Conservation (phyloP, 2,888 invertebrate genomes). For the Thymelicus sylvestris region DNA sequence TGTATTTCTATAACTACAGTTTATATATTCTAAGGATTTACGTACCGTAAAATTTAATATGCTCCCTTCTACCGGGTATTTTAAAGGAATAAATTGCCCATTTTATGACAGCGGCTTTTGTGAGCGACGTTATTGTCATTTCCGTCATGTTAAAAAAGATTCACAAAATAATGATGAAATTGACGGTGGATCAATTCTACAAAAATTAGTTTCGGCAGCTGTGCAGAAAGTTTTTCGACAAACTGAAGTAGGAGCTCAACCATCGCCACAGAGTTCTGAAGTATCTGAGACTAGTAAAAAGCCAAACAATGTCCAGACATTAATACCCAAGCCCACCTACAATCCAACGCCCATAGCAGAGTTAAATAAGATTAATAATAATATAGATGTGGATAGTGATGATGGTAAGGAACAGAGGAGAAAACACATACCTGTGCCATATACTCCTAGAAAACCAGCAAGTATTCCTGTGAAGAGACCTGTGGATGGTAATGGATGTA, state of each 20-base stretch:
- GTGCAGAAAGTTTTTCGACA: conserved; percentile 85
- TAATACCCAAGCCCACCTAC: conserved; percentile 74
- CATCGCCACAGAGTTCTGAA: conserved; percentile 44
- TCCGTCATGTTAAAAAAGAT: conserved; percentile 93
- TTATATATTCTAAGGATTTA: conserved; percentile 10
- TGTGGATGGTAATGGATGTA: conserved; percentile 66
- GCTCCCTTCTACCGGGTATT: conserved; percentile 96
- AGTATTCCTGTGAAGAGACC: conserved; percentile 67
- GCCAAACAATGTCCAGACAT: conserved; percentile 61
- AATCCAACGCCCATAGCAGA: conserved; percentile 88
- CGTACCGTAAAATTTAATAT: conserved; percentile 73
- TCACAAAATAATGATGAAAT: conserved; percentile 67
- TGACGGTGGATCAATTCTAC: conserved; percentile 80
- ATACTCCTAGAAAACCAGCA: conserved; percentile 78
- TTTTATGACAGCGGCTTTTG: conserved; percentile 92
- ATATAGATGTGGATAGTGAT: conserved; percentile 60
- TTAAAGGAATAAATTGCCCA: conserved; percentile 93
- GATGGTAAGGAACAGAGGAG: conserved; percentile 67
- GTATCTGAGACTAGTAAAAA: conserved; percentile 46
- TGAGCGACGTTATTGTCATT: conserved; percentile 96
- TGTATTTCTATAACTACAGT: conserved; percentile 1
- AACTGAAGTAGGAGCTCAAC: conserved; percentile 62
- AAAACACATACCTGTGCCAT: conserved; percentile 81
- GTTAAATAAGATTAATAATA: conserved; percentile 75
- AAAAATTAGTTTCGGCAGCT: conserved; percentile 85